These are phyloP conservation scores for Syndactyla subalaris DNA, from an alignment of 2,797 vertebrate genomes.

Conservation along the genomic window DNA sequence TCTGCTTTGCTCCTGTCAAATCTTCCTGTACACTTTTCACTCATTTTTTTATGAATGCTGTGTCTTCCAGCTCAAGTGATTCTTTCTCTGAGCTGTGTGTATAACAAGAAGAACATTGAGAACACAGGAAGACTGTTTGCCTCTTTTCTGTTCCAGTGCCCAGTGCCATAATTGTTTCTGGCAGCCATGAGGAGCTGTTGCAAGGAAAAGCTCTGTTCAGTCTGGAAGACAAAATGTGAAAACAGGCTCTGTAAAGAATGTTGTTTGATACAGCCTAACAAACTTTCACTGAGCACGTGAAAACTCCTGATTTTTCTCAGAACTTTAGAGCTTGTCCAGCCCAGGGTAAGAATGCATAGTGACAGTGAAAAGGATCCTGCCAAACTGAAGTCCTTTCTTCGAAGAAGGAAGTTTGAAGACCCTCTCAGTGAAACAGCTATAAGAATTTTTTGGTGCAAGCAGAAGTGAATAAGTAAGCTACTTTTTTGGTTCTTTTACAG, in stretches of 20 bases:
- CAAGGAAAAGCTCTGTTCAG: slow-evolving; percentile 54
- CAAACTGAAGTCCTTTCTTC: neutral
- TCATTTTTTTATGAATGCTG: neutral
- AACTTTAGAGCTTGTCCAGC: slow-evolving; percentile 1
- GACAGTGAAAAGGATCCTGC: neutral
- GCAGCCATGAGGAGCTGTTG: slow-evolving; percentile 47
- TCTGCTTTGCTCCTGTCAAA: neutral
- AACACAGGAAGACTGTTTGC: slow-evolving; percentile 52
- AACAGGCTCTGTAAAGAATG: slow-evolving; percentile 9
- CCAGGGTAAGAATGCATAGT: neutral
- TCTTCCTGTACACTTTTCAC: neutral
- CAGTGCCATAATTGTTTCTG: slow-evolving; percentile 62
- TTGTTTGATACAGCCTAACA: slow-evolving; percentile 18
- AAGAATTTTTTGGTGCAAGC: neutral
- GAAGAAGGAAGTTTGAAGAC: neutral
- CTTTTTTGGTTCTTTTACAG: neutral
- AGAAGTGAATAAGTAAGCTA: neutral
- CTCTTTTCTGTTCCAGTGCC: slow-evolving; percentile 58
- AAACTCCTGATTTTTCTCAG: slow-evolving; percentile 25
- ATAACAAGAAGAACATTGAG: slow-evolving; percentile 40
- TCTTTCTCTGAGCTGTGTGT: slow-evolving; percentile 17
- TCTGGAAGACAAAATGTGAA: slow-evolving; percentile 46
- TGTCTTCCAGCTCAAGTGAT: neutral
- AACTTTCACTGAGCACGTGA: slow-evolving; percentile 1
- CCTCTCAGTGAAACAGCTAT: neutral